Conservation (phyloP, 35 echinoderm and acorn worm genomes). For the Ptychodera flava region DNA sequence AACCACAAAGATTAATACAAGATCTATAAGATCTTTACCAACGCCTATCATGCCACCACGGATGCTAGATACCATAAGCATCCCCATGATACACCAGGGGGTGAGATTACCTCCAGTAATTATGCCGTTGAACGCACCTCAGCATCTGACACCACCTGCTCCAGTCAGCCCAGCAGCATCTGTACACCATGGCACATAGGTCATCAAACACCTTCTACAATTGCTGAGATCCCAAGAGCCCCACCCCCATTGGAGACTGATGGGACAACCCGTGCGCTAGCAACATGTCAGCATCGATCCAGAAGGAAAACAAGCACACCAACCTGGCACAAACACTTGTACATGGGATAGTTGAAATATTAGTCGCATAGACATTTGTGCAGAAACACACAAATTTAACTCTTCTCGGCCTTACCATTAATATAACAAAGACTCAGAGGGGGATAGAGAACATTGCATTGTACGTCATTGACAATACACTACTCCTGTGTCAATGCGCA, state of each 20-base stretch:
- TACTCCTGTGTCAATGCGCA: too few species aligned
- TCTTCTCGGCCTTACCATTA: too few species aligned
- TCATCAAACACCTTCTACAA: neutral
- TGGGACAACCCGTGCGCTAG: too few species aligned
- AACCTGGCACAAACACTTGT: too few species aligned
- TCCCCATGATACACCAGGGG: neutral
- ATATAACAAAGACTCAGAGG: too few species aligned
- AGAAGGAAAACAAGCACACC: too few species aligned
- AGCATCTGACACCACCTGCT: neutral
- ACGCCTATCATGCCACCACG: conserved; percentile 1
- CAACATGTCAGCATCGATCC: too few species aligned
- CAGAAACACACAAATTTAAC: too few species aligned
- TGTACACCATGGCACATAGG: neutral
- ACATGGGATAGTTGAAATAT: too few species aligned
- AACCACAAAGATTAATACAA: neutral
- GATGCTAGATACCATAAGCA: neutral
- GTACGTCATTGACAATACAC: too few species aligned
- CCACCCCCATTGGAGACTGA: conserved; percentile 2
- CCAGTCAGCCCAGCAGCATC: neutral
- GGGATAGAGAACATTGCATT: too few species aligned
- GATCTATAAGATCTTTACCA: neutral
- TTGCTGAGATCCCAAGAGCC: conserved; percentile 3
- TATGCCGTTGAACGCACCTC: neutral
- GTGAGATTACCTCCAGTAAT: neutral
- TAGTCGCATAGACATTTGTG: too few species aligned